Base-by-base conservation (phyloP, 2,888 invertebrate species). In the Hirtodrosophila duncani region DNA sequence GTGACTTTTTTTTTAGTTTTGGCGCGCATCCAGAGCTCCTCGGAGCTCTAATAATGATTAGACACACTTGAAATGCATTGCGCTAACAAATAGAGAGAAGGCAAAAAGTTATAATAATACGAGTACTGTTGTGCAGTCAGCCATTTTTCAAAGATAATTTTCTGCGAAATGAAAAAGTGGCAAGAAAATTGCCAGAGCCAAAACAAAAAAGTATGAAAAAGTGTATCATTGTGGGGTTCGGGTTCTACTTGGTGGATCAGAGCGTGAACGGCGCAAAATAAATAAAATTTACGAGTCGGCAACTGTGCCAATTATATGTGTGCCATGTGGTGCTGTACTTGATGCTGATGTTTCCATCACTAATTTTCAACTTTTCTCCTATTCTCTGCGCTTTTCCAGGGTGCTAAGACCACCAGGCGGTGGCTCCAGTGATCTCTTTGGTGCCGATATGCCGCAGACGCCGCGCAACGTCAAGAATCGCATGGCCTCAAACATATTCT, bases 371-470 rank as follows among this genome's bases (percentile, higher is more conserved):
- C 27, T 44, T 30, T 26, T 7, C n/a, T 13, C 20, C 2, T 7
- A 49, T 41, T 36, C n/a, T n/a, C n/a, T n/a, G n/a, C n/a, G n/a
- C 31, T 70, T 68, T 88, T 88, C 2, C 83, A 91, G 91, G 87
- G 91, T 91, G 51, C 81, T 90, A 82, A 90, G 90, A 83, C 90
- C 91, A 61, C 91, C 91, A 67, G 91, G 90, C 62, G 91, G 91
- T 66, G 90, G 89, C n/a, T 89, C 89, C 69, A 89, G 89, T 74
- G 89, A 90, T 83, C 89, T 90, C 79, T 90, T 90, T 68, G 86
- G 87, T 42, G 65, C 80, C 44, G 86, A 85, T 53, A 61, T 81
- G 61, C 83, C 83, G 39, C 82, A 83, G 63, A 86, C 87, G 44
- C 87, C 87, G 51, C 83, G 87, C 49, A 79, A 79, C 37, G 81